These are phyloP conservation scores for Helicoverpa assulta DNA, from an alignment of 2,888 invertebrate species.

Conservation along the genomic window DNA sequence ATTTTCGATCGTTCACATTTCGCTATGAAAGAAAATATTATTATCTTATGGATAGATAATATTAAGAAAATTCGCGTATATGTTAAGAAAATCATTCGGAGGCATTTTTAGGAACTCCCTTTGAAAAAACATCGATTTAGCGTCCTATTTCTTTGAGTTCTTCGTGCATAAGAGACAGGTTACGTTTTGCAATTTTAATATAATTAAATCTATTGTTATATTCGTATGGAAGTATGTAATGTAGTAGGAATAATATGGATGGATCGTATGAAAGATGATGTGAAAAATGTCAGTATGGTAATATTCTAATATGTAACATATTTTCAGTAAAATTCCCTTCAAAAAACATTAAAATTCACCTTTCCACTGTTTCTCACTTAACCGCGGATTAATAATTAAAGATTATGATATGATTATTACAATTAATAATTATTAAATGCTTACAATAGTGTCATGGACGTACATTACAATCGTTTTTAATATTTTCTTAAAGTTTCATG, in stretches of 20 bases:
- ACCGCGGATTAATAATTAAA: slow-evolving; percentile 42
- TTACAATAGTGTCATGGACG: slow-evolving; percentile 71
- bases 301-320: too few relatives aligned
- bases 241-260: neutral
- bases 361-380: slow-evolving; percentile 20
- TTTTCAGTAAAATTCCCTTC: neutral
- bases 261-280: neutral
- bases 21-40: slow-evolving; percentile 16
- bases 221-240: neutral
- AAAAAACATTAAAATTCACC: neutral
- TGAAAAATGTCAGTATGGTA: too few relatives aligned
- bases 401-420: slow-evolving; percentile 55
- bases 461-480: slow-evolving; percentile 60
- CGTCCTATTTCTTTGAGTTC: too few relatives aligned
- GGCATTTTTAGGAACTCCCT: slow-evolving; percentile 73
- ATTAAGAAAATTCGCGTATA: slow-evolving; percentile 7
- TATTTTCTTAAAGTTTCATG: slow-evolving; percentile 15
- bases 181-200: slow-evolving; percentile 4
- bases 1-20: slow-evolving; percentile 66
- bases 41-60: neutral
- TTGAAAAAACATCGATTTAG: slow-evolving; percentile 22
- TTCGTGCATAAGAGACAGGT: slow-evolving; percentile 18
- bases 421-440: slow-evolving; percentile 63
- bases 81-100: slow-evolving; percentile 59
- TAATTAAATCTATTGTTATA: neutral